These are phyloP conservation scores for Nezara viridula DNA, from an alignment of 2,888 invertebrate species.

Conservation along the genomic window DNA sequence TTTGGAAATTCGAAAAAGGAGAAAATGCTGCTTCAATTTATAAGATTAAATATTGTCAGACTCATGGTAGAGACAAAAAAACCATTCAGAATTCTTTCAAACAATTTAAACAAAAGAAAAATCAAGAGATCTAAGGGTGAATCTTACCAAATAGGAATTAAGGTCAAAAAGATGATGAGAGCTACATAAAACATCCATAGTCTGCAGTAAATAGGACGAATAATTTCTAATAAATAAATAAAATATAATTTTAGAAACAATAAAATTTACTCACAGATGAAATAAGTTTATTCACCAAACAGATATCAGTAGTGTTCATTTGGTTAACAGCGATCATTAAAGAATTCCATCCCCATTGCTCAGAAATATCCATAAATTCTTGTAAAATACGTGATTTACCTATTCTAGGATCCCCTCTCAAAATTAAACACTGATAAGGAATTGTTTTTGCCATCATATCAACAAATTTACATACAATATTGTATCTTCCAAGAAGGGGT, in stretches of 20 bases:
- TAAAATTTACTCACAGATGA: slow-evolving; percentile 51
- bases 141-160: not conserved
- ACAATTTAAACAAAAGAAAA: no score
- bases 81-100: no score
- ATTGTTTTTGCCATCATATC: slow-evolving; percentile 59
- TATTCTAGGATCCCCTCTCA: slow-evolving; percentile 73
- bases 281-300: slow-evolving; percentile 62
- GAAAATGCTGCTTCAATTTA: no score
- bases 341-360: slow-evolving; percentile 58
- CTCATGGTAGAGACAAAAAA: no score
- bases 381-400: slow-evolving; percentile 75
- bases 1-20: no score
- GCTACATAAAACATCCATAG: not conserved
- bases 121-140: not conserved
- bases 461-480: slow-evolving; percentile 59
- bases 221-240: not conserved
- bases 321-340: slow-evolving; percentile 61
- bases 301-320: slow-evolving; percentile 50
- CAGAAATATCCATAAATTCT: slow-evolving; percentile 68
- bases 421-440: slow-evolving; percentile 71
- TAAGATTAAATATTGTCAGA: no score
- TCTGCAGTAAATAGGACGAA: not conserved
- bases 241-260: not conserved
- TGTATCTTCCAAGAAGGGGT: slow-evolving; percentile 61
- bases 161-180: not conserved